phyloP scores from a whole-genome alignment of 2,113 vertebrate genomes.

The Nyctereutes procyonoides region DNA sequence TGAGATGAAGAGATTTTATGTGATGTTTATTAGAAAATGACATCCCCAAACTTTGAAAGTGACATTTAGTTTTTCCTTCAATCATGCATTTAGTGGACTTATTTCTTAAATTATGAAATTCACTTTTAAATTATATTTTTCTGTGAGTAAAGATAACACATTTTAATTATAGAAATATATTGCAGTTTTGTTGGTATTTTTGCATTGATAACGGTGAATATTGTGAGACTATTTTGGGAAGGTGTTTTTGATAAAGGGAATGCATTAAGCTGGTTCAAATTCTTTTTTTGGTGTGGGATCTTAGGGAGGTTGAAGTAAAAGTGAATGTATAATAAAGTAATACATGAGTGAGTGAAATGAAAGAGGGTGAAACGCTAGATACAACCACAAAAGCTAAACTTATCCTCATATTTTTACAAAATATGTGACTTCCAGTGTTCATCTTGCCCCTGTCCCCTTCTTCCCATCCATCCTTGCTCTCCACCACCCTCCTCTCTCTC shows the following conservation, averaged over 20 bases:
- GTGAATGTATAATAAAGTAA: background rate
- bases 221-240: constrained; percentile 3
- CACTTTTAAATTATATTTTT: background rate
- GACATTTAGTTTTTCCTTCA: background rate
- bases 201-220: background rate
- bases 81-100: background rate
- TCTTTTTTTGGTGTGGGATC: rapidly evolving
- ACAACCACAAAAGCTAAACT: background rate
- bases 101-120: background rate
- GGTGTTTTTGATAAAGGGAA: background rate
- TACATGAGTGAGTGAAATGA: background rate
- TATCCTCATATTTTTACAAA: background rate
- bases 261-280: background rate
- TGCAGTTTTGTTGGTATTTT: background rate
- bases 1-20: background rate
- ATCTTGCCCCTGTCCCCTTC: background rate
- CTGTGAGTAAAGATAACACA: background rate
- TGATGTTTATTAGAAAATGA: background rate
- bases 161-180: constrained; percentile 18
- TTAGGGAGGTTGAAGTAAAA: background rate
- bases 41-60: background rate
- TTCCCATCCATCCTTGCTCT: background rate
- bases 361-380: background rate
- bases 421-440: background rate
- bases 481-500: too few species aligned